These are phyloP conservation scores for Tolmerus cingulatus DNA, from an alignment of 2,888 invertebrate genomes.

Conservation along the genomic window DNA sequence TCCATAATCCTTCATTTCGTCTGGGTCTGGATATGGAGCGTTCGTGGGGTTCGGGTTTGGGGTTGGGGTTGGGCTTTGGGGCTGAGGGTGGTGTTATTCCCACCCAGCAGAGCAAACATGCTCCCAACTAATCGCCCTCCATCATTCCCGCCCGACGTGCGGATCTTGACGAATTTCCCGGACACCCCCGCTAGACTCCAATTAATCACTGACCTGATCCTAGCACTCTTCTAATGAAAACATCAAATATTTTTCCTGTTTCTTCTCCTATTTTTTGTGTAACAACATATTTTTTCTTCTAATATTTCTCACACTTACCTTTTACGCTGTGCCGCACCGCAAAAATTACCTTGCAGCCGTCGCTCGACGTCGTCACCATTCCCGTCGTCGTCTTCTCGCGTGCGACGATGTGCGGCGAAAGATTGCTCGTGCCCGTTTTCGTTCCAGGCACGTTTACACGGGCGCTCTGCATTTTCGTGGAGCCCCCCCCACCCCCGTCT, in stretches of 20 bases:
- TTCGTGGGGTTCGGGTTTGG: not conserved
- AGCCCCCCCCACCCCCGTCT: not conserved
- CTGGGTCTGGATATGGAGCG: not conserved
- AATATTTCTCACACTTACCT: not conserved
- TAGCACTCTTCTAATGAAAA: not conserved
- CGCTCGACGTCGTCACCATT: too few relatives aligned
- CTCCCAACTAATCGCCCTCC: not conserved
- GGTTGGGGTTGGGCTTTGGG: not conserved
- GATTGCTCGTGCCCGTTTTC: not conserved
- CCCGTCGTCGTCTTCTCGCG: not conserved
- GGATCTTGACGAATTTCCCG: not conserved
- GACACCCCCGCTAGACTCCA: not conserved
- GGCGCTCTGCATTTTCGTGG: not conserved
- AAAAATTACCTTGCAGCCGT: not conserved
- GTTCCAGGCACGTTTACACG: not conserved
- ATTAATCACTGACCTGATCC: not conserved
- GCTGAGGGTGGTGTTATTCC: not conserved
- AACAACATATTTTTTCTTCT: not conserved
- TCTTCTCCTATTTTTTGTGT: not conserved
- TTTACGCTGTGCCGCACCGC: not conserved
- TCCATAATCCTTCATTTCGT: not conserved
- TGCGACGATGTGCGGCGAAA: not conserved
- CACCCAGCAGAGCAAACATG: not conserved
- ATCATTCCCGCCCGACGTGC: not conserved
- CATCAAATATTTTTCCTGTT: not conserved